Conservation (phyloP, 2,888 invertebrate species). For the Charanyca ferruginea region DNA sequence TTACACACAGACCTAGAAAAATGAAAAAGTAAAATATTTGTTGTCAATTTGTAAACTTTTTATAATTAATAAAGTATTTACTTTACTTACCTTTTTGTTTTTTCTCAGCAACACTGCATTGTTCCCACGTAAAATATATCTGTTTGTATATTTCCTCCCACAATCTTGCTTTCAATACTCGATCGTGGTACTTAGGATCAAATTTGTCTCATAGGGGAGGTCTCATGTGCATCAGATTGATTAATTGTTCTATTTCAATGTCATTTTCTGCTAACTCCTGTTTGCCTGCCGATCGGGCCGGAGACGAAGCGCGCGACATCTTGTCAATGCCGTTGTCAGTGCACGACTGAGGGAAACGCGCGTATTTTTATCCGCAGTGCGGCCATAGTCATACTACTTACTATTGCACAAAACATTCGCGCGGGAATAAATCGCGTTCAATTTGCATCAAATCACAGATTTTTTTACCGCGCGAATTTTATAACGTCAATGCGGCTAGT, state of each 20-base stretch:
- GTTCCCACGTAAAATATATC: not conserved
- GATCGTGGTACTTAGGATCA: not conserved
- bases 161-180: not conserved
- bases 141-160: not conserved
- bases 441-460: too few relatives aligned
- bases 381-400: conserved; percentile 1
- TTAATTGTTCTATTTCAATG: not conserved
- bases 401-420: conserved; percentile 1
- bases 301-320: conserved; percentile 2
- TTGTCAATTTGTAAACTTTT: too few relatives aligned
- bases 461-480: not conserved
- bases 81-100: conserved; percentile 4
- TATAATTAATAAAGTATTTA: conserved; percentile 1
- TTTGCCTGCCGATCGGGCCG: not conserved
- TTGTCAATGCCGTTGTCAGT: not conserved
- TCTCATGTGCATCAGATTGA: conserved; percentile 1
- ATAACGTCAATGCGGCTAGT: not conserved
- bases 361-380: not conserved
- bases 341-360: conserved; percentile 1
- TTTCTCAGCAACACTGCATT: not conserved
- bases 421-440: too few relatives aligned
- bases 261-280: not conserved
- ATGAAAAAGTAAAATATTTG: not conserved
- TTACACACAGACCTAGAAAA: not conserved
- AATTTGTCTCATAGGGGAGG: too few relatives aligned